Conservation (phyloP, 2,797 vertebrate genomes). For the Parambassis ranga region DNA sequence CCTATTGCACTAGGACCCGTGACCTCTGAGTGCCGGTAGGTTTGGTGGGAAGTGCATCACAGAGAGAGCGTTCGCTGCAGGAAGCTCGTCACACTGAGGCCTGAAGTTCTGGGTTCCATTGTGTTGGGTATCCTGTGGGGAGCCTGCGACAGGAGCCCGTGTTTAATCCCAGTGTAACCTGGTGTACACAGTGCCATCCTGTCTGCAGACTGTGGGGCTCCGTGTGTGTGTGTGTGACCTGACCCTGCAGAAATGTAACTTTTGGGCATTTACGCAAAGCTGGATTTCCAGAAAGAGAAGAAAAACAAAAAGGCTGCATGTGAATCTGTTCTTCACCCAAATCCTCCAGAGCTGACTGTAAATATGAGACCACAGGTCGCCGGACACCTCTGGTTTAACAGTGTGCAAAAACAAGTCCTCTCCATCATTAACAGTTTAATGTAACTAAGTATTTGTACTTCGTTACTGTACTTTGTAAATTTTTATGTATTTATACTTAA, state of each 20-base stretch:
- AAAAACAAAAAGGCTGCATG: constrained; percentile 7
- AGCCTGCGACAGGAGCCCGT: constrained; percentile 57
- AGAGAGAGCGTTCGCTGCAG: constrained; percentile 47
- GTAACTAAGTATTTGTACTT: too few relatives aligned
- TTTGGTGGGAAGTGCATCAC: constrained; percentile 72
- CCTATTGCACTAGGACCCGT: constrained; percentile 42
- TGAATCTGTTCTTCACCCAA: neutral
- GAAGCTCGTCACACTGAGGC: constrained; percentile 68
- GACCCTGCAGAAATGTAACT: constrained; percentile 26
- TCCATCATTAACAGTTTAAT: too few relatives aligned
- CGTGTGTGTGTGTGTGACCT: constrained; percentile 12
- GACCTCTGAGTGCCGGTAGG: constrained; percentile 40
- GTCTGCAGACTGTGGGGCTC: constrained; percentile 51
- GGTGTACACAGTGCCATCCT: constrained; percentile 74
- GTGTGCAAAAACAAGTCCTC: too few relatives aligned
- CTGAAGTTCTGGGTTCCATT: constrained; percentile 67
- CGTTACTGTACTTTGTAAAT: too few relatives aligned
- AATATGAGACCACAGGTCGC: too few relatives aligned
- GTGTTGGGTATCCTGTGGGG: constrained; percentile 77
- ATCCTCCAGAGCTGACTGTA: neutral
- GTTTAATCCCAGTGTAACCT: constrained; percentile 56
- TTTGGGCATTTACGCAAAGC: neutral
- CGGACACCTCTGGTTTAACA: too few relatives aligned
- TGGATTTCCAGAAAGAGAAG: constrained; percentile 5
- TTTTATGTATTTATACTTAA: too few relatives aligned